These are phyloP conservation scores for Heteromurus nitidus DNA, from an alignment of 2,888 invertebrate genomes.

Conservation along the genomic window DNA sequence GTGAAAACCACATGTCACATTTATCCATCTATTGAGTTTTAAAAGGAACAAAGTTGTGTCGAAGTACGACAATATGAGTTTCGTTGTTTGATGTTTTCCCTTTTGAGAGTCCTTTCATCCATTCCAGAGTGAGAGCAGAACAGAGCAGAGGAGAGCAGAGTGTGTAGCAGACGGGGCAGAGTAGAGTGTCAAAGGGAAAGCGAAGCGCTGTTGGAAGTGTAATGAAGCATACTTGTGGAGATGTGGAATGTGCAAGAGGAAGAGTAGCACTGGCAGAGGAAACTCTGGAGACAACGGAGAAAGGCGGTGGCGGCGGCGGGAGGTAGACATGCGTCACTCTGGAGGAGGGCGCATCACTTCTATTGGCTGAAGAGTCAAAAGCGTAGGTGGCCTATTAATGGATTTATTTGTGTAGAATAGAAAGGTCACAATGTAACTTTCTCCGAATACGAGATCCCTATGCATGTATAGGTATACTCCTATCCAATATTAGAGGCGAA, in stretches of 20 bases:
- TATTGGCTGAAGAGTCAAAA: constrained; percentile 67
- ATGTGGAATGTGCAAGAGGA: constrained; percentile 51
- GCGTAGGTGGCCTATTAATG: constrained; percentile 71
- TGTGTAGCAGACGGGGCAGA: not conserved
- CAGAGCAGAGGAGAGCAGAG: not conserved
- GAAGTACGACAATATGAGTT: not conserved
- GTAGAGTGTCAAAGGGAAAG: not conserved
- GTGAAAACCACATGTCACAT: too few relatives aligned
- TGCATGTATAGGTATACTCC: too few relatives aligned
- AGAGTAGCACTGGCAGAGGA: constrained; percentile 33
- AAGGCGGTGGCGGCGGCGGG: constrained; percentile 61
- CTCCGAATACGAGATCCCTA: too few relatives aligned
- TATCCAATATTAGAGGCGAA: too few relatives aligned
- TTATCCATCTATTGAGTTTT: too few relatives aligned
- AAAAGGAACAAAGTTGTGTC: not conserved
- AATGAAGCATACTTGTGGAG: constrained; percentile 6
- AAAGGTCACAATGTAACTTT: constrained; percentile 64
- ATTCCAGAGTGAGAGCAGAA: not conserved
- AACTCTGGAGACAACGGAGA: constrained; percentile 37
- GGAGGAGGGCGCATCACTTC: constrained; percentile 66
- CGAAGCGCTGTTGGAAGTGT: constrained; percentile 13
- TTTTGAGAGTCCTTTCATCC: not conserved
- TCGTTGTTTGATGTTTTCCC: not conserved
- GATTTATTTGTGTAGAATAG: constrained; percentile 55
- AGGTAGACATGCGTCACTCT: constrained; percentile 70